A percentile compares a stretch with the other conserved stretches of the same genome.
These are phyloP conservation scores for Molossus alvarezi DNA, from an alignment of 2,797 vertebrate genomes.

Conservation along the genomic window DNA sequence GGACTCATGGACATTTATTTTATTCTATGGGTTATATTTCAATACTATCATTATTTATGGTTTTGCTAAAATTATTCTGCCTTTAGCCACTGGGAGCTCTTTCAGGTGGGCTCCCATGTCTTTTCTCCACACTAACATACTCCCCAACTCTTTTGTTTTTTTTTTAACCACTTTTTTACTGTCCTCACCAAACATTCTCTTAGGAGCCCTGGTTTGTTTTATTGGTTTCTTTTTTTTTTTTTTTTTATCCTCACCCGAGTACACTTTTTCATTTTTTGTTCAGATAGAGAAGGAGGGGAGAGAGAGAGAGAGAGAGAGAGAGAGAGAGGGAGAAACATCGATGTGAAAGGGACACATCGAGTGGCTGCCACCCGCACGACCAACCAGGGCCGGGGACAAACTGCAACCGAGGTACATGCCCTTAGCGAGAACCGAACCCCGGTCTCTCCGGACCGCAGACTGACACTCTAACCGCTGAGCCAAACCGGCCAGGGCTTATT, in stretches of 20 bases:
- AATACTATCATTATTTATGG: background rate
- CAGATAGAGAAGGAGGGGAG: too few species aligned
- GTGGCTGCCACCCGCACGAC: too few species aligned
- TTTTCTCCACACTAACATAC: background rate
- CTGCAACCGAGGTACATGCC: too few species aligned
- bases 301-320: too few species aligned
- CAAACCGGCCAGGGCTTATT: background rate
- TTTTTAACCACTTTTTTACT: background rate
- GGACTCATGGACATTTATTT: background rate
- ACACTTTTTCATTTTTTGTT: too few species aligned
- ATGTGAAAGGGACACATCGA: too few species aligned
- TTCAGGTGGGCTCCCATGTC: background rate
- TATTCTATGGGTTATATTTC: background rate
- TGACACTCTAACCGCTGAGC: too few species aligned
- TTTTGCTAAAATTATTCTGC: background rate
- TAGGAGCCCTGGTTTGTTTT: conserved; percentile 8
- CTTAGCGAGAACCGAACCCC: too few species aligned
- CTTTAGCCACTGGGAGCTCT: background rate
- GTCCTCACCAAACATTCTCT: background rate
- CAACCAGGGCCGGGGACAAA: too few species aligned
- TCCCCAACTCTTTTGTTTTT: background rate
- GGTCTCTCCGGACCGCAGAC: too few species aligned
- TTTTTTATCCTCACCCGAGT: too few species aligned
- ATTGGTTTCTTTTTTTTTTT: background rate
- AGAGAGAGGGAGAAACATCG: too few species aligned